Evolutionary conservation across 2,888 invertebrate species (phyloP).

Genomic region (Meandrusa payeni): DNA sequence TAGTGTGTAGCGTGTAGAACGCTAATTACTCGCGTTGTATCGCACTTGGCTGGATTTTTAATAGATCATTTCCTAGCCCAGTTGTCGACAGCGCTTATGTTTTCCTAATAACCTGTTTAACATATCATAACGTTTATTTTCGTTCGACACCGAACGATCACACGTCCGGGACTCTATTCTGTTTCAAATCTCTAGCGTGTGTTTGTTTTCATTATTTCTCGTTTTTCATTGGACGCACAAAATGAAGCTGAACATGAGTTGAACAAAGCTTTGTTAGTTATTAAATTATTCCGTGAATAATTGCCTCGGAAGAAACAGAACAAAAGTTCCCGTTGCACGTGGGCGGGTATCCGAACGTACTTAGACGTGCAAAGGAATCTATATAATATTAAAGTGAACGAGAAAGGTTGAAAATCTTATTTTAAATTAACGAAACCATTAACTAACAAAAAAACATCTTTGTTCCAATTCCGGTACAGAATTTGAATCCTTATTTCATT

Average conservation of each 20-base stretch:
- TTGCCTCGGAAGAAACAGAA: constrained; percentile 19
- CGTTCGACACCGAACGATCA: constrained; percentile 69
- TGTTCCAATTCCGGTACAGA: too few relatives aligned
- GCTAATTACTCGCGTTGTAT: constrained; percentile 22
- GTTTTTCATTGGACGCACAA: constrained; percentile 62
- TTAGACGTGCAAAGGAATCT: constrained; percentile 1
- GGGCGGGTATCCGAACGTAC: constrained; percentile 10
- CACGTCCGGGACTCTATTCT: constrained; percentile 72
- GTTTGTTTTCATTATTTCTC: constrained; percentile 68
- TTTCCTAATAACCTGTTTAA: constrained; percentile 75
- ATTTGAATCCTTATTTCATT: too few relatives aligned
- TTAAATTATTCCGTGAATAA: constrained; percentile 25
- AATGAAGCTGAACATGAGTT: constrained; percentile 42
- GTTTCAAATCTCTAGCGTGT: constrained; percentile 67
- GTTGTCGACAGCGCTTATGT: constrained; percentile 63
- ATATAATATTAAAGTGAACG: too few relatives aligned
- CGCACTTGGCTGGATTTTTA: constrained; percentile 44
- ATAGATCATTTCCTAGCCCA: constrained; percentile 57
- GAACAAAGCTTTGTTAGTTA: constrained; percentile 23
- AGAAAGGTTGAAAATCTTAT: too few relatives aligned
- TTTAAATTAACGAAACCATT: too few relatives aligned
- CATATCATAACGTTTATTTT: constrained; percentile 77
- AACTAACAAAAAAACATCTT: too few relatives aligned
- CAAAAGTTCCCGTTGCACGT: constrained; percentile 12
- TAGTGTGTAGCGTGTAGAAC: constrained; percentile 14